Evolutionary conservation across 2,113 vertebrate species (phyloP).

Genomic region (Acanthisitta chloris): DNA sequence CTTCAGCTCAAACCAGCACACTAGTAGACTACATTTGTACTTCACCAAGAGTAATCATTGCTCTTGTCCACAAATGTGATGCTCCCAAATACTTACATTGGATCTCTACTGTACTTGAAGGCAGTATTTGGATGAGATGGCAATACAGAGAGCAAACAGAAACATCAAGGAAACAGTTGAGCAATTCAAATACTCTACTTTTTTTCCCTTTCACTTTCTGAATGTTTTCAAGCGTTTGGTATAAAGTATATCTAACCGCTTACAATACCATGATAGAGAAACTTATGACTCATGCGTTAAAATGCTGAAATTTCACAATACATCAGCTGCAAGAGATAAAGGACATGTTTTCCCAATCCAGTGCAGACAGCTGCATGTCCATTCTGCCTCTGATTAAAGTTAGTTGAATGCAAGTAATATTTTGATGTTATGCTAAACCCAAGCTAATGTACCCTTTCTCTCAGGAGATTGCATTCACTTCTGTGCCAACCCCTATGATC

Average conservation of each 20-base stretch:
- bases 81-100: neutral
- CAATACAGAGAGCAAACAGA: neutral
- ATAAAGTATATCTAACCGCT: neutral
- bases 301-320: slow-evolving; percentile 13
- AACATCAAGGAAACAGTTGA: neutral
- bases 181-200: neutral
- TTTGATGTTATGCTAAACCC: neutral
- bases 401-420: neutral
- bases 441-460: neutral
- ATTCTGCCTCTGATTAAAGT: neutral
- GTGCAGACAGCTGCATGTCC: neutral
- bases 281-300: neutral
- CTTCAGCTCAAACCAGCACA: too few relatives aligned
- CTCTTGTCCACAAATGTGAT: neutral
- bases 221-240: neutral
- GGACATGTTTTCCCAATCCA: neutral
- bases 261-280: neutral
- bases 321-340: slow-evolving; percentile 32
- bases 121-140: neutral
- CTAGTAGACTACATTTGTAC: neutral
- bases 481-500: neutral
- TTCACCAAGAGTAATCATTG: neutral
- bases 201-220: neutral
- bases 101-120: neutral
- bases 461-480: neutral